Percentiles rank a stretch among this genome's conserved stretches.
Evolutionary conservation across 2,888 invertebrate species (phyloP).

Genomic region (Entomobrya proxima): DNA sequence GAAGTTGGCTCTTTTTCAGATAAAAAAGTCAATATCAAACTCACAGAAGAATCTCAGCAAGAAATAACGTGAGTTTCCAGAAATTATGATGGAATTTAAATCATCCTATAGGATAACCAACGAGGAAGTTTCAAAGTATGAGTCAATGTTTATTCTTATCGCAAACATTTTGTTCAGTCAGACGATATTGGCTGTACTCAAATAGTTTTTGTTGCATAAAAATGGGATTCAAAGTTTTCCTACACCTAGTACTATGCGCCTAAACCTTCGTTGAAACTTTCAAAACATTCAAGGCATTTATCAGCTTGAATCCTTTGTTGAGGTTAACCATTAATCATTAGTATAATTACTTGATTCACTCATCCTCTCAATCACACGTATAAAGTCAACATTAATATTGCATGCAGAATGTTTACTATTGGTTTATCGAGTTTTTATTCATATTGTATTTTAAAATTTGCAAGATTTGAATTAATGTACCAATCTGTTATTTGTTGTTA

Average conservation of each 20-base stretch:
- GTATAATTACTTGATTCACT: slow-evolving; percentile 36
- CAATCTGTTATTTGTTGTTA: too few relatives aligned
- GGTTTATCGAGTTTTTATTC: background rate
- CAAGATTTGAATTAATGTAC: too few relatives aligned
- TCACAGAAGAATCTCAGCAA: too few relatives aligned
- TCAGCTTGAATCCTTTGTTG: background rate
- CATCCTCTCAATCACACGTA: background rate
- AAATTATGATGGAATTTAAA: too few relatives aligned
- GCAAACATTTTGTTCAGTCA: too few relatives aligned
- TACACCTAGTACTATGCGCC: background rate
- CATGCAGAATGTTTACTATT: background rate
- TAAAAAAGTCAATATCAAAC: too few relatives aligned
- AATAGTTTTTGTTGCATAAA: background rate
- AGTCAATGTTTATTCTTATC: too few relatives aligned
- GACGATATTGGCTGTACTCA: too few relatives aligned
- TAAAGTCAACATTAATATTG: background rate
- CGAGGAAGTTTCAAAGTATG: too few relatives aligned
- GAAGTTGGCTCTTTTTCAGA: too few relatives aligned
- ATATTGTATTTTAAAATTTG: background rate
- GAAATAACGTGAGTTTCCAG: too few relatives aligned
- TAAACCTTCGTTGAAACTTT: background rate
- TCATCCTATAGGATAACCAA: too few relatives aligned
- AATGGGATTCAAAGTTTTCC: background rate
- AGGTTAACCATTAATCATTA: slow-evolving; percentile 4
- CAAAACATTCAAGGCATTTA: background rate